phyloP scores from a whole-genome alignment of 2,888 invertebrate genomes.

The Eupeodes latifasciatus region DNA sequence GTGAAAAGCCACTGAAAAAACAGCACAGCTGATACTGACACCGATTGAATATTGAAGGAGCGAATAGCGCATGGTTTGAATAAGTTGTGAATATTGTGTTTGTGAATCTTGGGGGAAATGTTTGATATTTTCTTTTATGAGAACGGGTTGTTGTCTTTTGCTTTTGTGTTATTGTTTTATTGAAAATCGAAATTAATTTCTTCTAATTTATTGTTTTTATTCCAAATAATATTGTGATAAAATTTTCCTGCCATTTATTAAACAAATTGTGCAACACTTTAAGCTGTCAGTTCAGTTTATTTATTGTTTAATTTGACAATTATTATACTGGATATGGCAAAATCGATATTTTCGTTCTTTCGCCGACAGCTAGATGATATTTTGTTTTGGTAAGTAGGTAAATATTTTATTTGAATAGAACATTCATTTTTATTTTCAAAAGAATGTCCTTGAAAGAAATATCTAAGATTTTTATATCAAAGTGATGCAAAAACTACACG shows the following conservation, averaged over 20 bases:
- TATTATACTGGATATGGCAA: constrained; percentile 41
- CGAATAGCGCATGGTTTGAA: constrained; percentile 47
- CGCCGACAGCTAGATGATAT: constrained; percentile 52
- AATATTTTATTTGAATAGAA: neutral
- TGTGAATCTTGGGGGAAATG: constrained; percentile 51
- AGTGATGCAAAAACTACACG: constrained; percentile 43
- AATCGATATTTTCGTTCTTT: constrained; percentile 64
- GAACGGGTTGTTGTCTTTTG: constrained; percentile 14
- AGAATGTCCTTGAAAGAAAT: neutral
- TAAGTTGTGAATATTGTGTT: constrained; percentile 33
- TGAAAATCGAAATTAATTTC: constrained; percentile 16
- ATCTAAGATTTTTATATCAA: neutral
- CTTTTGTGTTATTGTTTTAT: neutral
- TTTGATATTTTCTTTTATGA: constrained; percentile 54
- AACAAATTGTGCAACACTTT: constrained; percentile 3
- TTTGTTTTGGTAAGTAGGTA: constrained; percentile 60
- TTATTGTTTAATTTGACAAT: neutral
- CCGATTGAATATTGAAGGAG: constrained; percentile 20
- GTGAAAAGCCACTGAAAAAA: neutral
- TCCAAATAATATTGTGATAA: constrained; percentile 8
- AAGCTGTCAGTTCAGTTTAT: neutral
- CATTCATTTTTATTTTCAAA: neutral
- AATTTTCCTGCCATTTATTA: neutral
- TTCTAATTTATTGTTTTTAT: constrained; percentile 15
- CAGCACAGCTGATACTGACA: constrained; percentile 69